These are phyloP conservation scores for Ranitomeya variabilis DNA, from an alignment of 2,113 vertebrate species.

Conservation along the genomic window DNA sequence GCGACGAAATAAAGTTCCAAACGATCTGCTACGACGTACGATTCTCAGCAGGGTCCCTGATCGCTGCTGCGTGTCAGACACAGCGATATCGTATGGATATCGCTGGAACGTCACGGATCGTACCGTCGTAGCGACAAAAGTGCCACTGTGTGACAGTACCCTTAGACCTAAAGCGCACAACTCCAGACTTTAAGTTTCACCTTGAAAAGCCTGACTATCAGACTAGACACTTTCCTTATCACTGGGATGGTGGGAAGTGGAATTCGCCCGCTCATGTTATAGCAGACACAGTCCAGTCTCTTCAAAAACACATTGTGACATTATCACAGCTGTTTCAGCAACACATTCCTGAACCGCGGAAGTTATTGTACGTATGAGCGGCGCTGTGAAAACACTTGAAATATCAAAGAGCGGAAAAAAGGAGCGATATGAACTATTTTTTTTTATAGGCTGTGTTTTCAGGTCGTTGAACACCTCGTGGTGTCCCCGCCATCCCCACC, in stretches of 20 bases:
- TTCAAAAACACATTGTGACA: slow-evolving; percentile 51
- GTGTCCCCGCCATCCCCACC: neutral
- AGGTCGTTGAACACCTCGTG: too few relatives aligned
- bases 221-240: slow-evolving; percentile 32
- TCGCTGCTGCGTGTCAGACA: too few relatives aligned
- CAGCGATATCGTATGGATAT: too few relatives aligned
- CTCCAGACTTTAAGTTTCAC: neutral
- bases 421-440: neutral
- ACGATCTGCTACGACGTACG: too few relatives aligned
- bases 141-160: too few relatives aligned
- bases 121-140: too few relatives aligned
- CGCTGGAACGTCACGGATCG: too few relatives aligned
- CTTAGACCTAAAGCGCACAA: neutral
- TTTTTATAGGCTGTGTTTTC: neutral
- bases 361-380: slow-evolving; percentile 1
- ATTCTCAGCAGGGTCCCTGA: too few relatives aligned
- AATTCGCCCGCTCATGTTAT: neutral
- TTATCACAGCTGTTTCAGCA: slow-evolving; percentile 49
- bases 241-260: neutral
- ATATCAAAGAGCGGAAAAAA: slow-evolving; percentile 43
- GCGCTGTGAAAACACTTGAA: slow-evolving; percentile 40
- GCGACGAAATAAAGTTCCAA: too few relatives aligned
- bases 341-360: slow-evolving; percentile 44
- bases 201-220: neutral
- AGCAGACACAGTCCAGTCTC: neutral